Evolutionary conservation across 1,140 invertebrate species (phyloP).

Genomic region (Drosophila orosa): DNA sequence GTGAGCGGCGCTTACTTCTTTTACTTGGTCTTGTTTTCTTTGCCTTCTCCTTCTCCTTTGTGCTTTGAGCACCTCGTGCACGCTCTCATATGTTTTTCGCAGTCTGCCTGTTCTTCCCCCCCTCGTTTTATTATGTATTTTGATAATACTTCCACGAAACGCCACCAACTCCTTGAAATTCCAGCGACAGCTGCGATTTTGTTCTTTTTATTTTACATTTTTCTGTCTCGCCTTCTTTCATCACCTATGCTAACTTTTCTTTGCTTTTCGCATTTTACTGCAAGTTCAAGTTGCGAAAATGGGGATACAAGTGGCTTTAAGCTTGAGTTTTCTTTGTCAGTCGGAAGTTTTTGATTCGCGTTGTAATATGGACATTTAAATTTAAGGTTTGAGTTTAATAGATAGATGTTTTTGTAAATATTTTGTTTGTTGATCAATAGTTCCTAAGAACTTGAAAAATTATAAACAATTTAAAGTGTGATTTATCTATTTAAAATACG

Average conservation of each 20-base stretch:
- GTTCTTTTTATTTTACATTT: slow-evolving; percentile 3
- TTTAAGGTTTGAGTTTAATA: neutral
- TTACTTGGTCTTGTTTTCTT: slow-evolving; percentile 32
- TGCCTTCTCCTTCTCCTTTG: slow-evolving; percentile 26
- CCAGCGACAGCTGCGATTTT: slow-evolving; percentile 27
- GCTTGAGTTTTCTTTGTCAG: neutral
- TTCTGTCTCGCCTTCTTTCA: slow-evolving; percentile 7
- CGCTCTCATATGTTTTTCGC: slow-evolving; percentile 64
- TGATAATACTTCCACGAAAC: slow-evolving; percentile 58
- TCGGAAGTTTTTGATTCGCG: neutral
- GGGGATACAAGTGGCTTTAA: slow-evolving; percentile 1
- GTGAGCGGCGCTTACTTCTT: slow-evolving; percentile 39
- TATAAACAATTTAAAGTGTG: neutral
- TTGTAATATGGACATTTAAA: neutral
- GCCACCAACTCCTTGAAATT: slow-evolving; percentile 53
- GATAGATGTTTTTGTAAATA: neutral
- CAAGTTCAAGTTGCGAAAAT: slow-evolving; percentile 6
- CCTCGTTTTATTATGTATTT: slow-evolving; percentile 64
- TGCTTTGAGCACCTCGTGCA: slow-evolving; percentile 41
- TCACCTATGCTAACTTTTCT: slow-evolving; percentile 38
- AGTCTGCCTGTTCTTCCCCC: slow-evolving; percentile 25
- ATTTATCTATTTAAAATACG: too few species aligned
- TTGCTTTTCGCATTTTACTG: slow-evolving; percentile 1
- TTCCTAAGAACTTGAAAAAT: neutral
- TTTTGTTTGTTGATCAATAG: neutral